Percentiles rank a stretch among this genome's conserved stretches.
Evolutionary conservation across 2,888 invertebrate species (phyloP).

Genomic region (Ellobium chinense): DNA sequence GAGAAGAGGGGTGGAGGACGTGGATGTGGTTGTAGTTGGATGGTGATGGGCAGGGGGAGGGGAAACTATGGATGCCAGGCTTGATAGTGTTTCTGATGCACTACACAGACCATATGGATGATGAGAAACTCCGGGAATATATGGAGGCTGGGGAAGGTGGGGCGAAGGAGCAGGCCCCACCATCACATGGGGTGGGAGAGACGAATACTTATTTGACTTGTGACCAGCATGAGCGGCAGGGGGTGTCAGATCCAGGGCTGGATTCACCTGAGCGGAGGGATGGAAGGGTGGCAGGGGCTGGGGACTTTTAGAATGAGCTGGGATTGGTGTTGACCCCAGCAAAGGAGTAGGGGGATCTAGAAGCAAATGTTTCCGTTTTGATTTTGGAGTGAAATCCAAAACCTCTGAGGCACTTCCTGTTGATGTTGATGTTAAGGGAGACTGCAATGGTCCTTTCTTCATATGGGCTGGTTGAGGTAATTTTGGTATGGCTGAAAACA

Average conservation of each 20-base stretch:
- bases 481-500: conserved; percentile 43
- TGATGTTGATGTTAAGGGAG: background rate
- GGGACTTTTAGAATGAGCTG: conserved; percentile 39
- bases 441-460: background rate
- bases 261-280: conserved; percentile 39
- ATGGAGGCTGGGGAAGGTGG: conserved; percentile 19
- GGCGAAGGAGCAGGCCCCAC: conserved; percentile 1
- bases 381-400: conserved; percentile 16
- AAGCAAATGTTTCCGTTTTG: background rate
- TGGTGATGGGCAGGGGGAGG: conserved; percentile 47
- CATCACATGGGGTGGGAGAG: background rate
- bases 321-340: conserved; percentile 20
- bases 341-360: background rate
- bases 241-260: conserved; percentile 26
- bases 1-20: conserved; percentile 39
- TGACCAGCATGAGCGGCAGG: conserved; percentile 42
- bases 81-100: conserved; percentile 43
- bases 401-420: background rate
- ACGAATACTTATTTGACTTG: background rate
- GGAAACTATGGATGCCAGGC: conserved; percentile 39
- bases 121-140: conserved; percentile 23
- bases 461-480: conserved; percentile 21
- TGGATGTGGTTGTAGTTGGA: conserved; percentile 27
- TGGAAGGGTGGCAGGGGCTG: conserved; percentile 48
- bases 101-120: conserved; percentile 38